Evolutionary conservation across 2,113 vertebrate species (phyloP).

Genomic region (Coturnix japonica): DNA sequence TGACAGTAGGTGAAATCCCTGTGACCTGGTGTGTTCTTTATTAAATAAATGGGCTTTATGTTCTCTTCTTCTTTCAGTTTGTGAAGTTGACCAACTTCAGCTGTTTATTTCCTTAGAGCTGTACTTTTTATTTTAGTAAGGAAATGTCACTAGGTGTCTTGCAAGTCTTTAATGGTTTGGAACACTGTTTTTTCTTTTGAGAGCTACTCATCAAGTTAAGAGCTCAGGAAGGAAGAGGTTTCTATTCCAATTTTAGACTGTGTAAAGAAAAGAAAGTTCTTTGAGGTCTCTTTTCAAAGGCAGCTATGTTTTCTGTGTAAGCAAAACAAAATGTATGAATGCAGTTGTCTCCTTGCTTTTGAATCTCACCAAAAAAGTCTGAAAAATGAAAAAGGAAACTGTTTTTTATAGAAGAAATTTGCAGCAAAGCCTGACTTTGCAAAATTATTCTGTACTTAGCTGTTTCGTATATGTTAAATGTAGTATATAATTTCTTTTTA

Average conservation of each 20-base stretch:
- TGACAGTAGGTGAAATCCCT: not conserved
- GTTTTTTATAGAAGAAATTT: not conserved
- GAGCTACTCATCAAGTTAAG: not conserved
- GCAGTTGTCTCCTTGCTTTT: not conserved
- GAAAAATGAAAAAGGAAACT: not conserved
- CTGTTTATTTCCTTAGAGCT: not conserved
- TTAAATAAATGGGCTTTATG: not conserved
- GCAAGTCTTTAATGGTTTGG: not conserved
- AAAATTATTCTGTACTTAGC: not conserved
- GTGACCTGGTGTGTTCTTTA: not conserved
- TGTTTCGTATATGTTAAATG: not conserved
- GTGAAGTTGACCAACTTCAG: not conserved
- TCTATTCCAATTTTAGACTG: constrained; percentile 5
- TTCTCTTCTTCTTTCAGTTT: not conserved
- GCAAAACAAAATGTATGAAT: not conserved
- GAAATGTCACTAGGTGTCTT: not conserved
- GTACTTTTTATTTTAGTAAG: not conserved
- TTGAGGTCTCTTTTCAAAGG: not conserved
- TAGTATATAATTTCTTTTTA: constrained; percentile 64
- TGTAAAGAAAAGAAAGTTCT: not conserved
- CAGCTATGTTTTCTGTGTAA: not conserved
- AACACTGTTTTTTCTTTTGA: not conserved
- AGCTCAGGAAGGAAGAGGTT: not conserved
- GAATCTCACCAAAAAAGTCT: not conserved
- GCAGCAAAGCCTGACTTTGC: not conserved